phyloP scores from a whole-genome alignment of 2,888 invertebrate genomes.

The Andrena chrysosceles region DNA sequence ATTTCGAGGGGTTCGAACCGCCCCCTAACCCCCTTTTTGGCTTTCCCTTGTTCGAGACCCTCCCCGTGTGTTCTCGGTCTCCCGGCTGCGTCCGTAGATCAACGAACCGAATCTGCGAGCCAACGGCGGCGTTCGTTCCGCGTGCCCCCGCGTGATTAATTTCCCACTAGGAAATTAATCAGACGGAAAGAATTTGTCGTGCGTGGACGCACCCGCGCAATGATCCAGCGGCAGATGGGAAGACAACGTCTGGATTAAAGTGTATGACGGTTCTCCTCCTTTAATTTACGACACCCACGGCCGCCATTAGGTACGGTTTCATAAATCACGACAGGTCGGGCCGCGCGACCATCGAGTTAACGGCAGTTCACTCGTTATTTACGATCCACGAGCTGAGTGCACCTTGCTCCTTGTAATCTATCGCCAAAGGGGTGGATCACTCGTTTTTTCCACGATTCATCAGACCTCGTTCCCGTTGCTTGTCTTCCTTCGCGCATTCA shows the following conservation, averaged over 20 bases:
- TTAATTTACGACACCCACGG: constrained; percentile 59
- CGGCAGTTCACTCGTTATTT: constrained; percentile 43
- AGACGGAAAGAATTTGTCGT: constrained; percentile 66
- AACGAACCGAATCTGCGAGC: constrained; percentile 34
- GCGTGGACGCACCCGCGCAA: constrained; percentile 50
- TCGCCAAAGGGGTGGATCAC: constrained; percentile 2
- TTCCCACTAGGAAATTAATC: constrained; percentile 72
- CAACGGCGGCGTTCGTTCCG: constrained; percentile 9
- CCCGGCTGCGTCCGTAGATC: constrained; percentile 36
- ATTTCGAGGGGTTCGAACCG: constrained; percentile 79
- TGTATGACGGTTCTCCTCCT: constrained; percentile 46
- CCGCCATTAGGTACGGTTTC: constrained; percentile 51
- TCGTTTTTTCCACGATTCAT: not conserved
- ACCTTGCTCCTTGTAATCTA: not conserved
- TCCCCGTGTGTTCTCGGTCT: constrained; percentile 26
- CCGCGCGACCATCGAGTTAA: constrained; percentile 29
- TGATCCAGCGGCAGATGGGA: constrained; percentile 64
- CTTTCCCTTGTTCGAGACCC: constrained; percentile 63
- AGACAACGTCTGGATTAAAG: constrained; percentile 59
- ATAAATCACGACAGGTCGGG: constrained; percentile 64
- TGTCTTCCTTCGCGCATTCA: not conserved
- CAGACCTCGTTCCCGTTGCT: not conserved
- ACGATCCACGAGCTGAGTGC: constrained; percentile 9
- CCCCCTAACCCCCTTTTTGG: constrained; percentile 66
- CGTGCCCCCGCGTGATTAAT: constrained; percentile 65